phyloP scores from a whole-genome alignment of 2,113 vertebrate species.

The Dryoscopus gambensis region DNA sequence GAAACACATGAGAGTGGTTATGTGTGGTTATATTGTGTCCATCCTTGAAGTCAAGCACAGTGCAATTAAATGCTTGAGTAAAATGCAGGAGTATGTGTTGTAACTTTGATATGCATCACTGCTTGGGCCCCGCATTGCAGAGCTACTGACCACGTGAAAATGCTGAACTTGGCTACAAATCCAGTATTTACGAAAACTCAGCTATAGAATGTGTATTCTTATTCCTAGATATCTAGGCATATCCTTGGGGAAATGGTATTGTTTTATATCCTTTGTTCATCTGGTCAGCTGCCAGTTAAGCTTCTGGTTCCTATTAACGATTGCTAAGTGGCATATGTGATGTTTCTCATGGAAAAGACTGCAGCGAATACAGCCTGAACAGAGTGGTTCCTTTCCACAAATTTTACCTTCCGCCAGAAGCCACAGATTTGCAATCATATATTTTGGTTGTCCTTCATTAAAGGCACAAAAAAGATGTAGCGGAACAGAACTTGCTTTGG shows the following conservation, averaged over 20 bases:
- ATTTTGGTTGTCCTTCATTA: neutral
- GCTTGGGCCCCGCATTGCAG: neutral
- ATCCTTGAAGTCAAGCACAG: neutral
- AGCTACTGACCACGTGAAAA: neutral
- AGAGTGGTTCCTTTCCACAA: neutral
- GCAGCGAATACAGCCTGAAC: neutral
- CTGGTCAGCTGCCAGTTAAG: conserved; percentile 3
- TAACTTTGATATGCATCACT: neutral
- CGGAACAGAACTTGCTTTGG: neutral
- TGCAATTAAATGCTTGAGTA: neutral
- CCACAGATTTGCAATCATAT: neutral
- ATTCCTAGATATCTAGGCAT: neutral
- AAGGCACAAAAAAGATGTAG: neutral
- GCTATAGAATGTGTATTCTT: neutral
- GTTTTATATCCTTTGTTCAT: neutral
- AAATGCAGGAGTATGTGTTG: neutral
- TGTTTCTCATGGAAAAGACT: neutral
- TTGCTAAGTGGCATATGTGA: neutral
- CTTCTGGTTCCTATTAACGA: neutral
- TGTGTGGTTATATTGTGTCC: neutral
- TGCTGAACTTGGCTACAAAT: neutral
- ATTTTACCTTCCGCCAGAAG: neutral
- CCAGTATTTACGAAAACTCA: neutral
- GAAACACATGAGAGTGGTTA: neutral
- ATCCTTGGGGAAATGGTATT: neutral